phyloP scores from a whole-genome alignment of 2,888 invertebrate genomes.

The Fabriciana adippe region DNA sequence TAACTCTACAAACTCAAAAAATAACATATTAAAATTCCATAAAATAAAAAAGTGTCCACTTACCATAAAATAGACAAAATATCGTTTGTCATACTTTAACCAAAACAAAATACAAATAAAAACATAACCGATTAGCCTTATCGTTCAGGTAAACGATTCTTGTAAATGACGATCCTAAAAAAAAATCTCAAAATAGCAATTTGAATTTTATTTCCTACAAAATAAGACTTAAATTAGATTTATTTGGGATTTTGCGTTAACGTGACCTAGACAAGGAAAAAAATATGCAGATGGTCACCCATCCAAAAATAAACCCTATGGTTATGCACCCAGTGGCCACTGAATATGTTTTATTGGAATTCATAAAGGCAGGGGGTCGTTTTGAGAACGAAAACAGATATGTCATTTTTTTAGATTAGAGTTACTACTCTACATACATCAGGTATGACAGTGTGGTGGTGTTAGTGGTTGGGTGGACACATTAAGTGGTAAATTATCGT shows the following conservation, averaged over 20 bases:
- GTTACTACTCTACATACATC: conserved; percentile 44
- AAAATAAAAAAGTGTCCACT: conserved; percentile 8
- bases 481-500: conserved; percentile 47
- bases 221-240: conserved; percentile 36
- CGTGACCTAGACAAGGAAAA: conserved; percentile 38
- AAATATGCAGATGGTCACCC: conserved; percentile 28
- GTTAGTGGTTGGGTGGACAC: conserved; percentile 58
- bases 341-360: conserved; percentile 14
- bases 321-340: neutral
- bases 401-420: conserved; percentile 70
- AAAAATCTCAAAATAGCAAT: conserved; percentile 22
- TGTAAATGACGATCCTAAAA: conserved; percentile 62
- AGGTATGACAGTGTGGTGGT: conserved; percentile 59
- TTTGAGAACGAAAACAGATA: conserved; percentile 65
- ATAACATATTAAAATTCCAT: neutral
- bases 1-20: neutral
- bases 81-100: conserved; percentile 49
- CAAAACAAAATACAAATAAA: conserved; percentile 57
- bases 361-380: conserved; percentile 64
- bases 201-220: conserved; percentile 24
- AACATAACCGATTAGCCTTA: conserved; percentile 75
- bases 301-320: conserved; percentile 36
- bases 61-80: conserved; percentile 38
- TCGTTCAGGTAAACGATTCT: conserved; percentile 71
- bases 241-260: conserved; percentile 29